Conservation (phyloP, 2,797 vertebrate species). For the Argentina silus region DNA sequence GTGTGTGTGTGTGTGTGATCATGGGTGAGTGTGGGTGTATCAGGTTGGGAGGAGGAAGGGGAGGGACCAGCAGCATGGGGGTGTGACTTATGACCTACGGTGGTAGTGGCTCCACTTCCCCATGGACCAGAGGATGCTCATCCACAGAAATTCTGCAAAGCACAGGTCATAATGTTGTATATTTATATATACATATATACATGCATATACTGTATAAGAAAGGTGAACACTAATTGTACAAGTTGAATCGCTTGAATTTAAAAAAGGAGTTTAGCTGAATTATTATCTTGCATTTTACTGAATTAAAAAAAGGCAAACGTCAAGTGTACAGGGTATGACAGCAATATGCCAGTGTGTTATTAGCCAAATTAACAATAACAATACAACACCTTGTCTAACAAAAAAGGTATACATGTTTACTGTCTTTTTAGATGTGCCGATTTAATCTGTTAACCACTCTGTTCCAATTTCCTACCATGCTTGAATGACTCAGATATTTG, state of each 20-base stretch:
- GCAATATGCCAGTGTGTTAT: slow-evolving; percentile 59
- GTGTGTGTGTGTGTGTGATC: slow-evolving; percentile 13
- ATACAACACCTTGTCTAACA: slow-evolving; percentile 54
- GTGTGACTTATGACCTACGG: neutral
- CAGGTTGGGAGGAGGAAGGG: slow-evolving; percentile 36
- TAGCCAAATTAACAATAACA: slow-evolving; percentile 52
- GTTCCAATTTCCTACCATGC: slow-evolving; percentile 52
- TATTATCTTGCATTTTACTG: slow-evolving; percentile 47
- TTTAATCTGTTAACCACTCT: slow-evolving; percentile 44
- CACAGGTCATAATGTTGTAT: slow-evolving; percentile 61
- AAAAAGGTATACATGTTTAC: slow-evolving; percentile 34
- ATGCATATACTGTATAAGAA: slow-evolving; percentile 42
- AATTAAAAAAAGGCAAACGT: slow-evolving; percentile 36
- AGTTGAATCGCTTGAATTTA: slow-evolving; percentile 50
- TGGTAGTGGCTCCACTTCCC: slow-evolving; percentile 28
- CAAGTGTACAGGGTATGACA: slow-evolving; percentile 45
- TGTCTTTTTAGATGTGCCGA: slow-evolving; percentile 42
- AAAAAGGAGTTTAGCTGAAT: slow-evolving; percentile 39
- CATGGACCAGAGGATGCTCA: slow-evolving; percentile 17
- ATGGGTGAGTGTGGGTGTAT: slow-evolving; percentile 40
- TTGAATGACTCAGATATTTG: slow-evolving; percentile 47
- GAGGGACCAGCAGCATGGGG: slow-evolving; percentile 34
- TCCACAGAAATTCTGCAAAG: slow-evolving; percentile 43
- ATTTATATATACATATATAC: slow-evolving; percentile 51
- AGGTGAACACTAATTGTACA: slow-evolving; percentile 46